Base-by-base conservation (phyloP, 2,888 invertebrate genomes). In the Volucella bombylans region DNA sequence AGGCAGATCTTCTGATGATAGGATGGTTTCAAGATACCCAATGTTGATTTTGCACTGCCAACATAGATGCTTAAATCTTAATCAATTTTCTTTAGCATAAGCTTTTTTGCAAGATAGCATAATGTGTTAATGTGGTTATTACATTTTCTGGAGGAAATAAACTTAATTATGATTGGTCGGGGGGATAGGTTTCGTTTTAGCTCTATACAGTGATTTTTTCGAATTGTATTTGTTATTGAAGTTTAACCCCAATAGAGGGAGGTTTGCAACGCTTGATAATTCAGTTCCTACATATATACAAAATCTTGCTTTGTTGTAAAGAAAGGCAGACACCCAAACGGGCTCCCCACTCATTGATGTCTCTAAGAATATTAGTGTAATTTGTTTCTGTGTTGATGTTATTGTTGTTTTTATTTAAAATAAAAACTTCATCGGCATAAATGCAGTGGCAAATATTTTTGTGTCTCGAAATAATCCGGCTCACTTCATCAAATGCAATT, bases 151-250 rank as follows among this genome's bases (percentile, higher is more conserved):
- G 41, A 64, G 9, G 18, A 47, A 9, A 47, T 9, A 18, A n/a
- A 64, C 23, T 64, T 47, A 43, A 64, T 41, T 45, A 64, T 64
- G 14, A 45, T 64, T 11, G 45, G 45, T 18, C 62, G 14, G 14
- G 62, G 23, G 15, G 8, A 1, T 12, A 45, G 47, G 11, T 18
- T 62, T 62, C 11, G 11, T 47, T 49, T 64, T 11, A 64, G 18
- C n/a, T 41, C n/a, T 41, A 18, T 47, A 15, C 47, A 64, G 12
- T 45, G 64, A 10, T n/a, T 45, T 43, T 43, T 9, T 43, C 43
- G 1, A 43, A 2, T 43, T 43, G 12, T 11, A 43, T 43, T 43
- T 43, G 43, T 43, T 43, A 12, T 43, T 43, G 12, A 43, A 43
- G 2, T 1, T 43, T 2, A 43, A 43, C 43, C 43, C 43, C 9